These are phyloP conservation scores for Mormyrus hasselquistii DNA, from an alignment of 2,797 vertebrate genomes.

Conservation along the genomic window DNA sequence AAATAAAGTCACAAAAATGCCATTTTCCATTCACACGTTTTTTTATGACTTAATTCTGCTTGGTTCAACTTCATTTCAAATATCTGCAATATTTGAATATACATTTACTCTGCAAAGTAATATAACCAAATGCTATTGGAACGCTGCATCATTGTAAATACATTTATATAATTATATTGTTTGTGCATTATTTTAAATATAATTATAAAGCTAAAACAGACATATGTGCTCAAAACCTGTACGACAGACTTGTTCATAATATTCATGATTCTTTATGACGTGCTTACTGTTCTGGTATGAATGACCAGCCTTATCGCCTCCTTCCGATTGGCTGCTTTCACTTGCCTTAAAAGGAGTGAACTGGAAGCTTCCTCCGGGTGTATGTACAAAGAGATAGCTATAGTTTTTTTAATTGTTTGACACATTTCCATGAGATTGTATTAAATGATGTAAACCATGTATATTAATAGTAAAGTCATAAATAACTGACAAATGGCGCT, in stretches of 20 bases:
- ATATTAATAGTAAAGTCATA: background rate
- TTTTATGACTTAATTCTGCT: background rate
- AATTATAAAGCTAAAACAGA: background rate
- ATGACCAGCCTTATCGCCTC: background rate
- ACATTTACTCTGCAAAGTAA: background rate
- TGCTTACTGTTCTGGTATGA: background rate
- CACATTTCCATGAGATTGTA: background rate
- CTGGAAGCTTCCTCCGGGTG: background rate
- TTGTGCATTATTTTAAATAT: background rate
- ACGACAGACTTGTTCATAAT: background rate
- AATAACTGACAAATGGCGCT: background rate
- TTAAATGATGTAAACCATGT: background rate
- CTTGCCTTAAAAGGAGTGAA: background rate
- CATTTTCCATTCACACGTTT: background rate
- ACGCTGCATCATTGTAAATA: background rate
- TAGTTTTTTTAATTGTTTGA: background rate
- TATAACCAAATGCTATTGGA: background rate
- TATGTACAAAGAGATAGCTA: background rate
- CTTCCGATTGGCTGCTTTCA: background rate
- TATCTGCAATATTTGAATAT: background rate
- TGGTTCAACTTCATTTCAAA: background rate
- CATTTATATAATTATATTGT: background rate
- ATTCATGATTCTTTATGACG: background rate
- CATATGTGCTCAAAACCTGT: background rate
- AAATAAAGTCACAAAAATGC: background rate